Base-by-base conservation (phyloP, 2,888 invertebrate genomes). In the Conops quadrifasciatus region DNA sequence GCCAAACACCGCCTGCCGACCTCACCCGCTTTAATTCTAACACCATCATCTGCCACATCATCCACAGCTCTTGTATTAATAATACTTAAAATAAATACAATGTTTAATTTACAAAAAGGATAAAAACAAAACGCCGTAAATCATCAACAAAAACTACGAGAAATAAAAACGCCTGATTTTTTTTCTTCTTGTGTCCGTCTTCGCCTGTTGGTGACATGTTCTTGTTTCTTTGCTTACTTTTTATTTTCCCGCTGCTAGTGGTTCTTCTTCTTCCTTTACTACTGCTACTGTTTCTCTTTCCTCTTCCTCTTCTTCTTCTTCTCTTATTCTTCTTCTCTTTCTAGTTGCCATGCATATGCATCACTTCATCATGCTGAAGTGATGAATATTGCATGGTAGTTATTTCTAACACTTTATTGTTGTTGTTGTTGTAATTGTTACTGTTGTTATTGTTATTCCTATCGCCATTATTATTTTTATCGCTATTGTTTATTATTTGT, bases 71-170 rank as follows among this genome's bases (percentile, higher is more conserved):
- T 67, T 59, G 67, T 67, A 67, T 67, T 60, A 67, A 67, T 67
- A 59, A 67, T 60, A 53, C 67, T 67, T 60, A 47, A 67, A 67
- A 67, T 49, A 53, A 67, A 67, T 45, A 67, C 59, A 59, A 67
- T 28, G 59, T 58, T 58, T 67, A 36, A 58, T 43, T 47, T 59
- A 43, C 7, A 21, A 47, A 59, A 51, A 64, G 5, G 19, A 1
- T 13, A 21, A 15, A 4, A 24, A 26, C 13, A 58, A 58, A 58
- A 60, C 9, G 13, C 30, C n/a, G n/a, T n/a, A n/a, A n/a, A n/a
- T n/a, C n/a, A n/a, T n/a, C n/a, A n/a, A n/a, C n/a, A n/a, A n/a
- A n/a, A n/a, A n/a, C n/a, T n/a, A n/a, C n/a, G n/a, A n/a, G n/a
- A n/a, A n/a, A n/a, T n/a, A n/a, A n/a, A n/a, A n/a, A n/a, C n/a